Evolutionary conservation across 2,888 invertebrate species (phyloP), one percentile per base, ranked within the genome.

Genomic region (Aphodius sticticus): DNA sequence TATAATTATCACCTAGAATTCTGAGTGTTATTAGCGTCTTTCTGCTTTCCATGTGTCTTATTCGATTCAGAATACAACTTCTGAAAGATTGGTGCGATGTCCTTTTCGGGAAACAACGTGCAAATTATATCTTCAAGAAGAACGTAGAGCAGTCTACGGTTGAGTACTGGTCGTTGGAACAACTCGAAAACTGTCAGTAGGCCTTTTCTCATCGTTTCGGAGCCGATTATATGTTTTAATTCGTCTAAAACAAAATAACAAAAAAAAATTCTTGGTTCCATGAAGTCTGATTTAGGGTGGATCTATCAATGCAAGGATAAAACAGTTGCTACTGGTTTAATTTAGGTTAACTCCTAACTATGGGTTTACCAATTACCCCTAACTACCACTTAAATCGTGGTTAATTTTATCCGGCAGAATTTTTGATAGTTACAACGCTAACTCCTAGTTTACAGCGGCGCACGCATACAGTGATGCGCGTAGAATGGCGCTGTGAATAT

Each of bases 221-320:
- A 95, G 0, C 98, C 98, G 79, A 98, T 95, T 84, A 98, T 94
- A 86, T 96, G 96, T 84, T 95, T 94, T 81, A 98, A 90, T 88
- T 98, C 97, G 89, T 98, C 97, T 93, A 90, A 26, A 90, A 89
- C 79, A 72, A 79, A 16, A 36, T 71, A 3, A 70, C 7, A 53
- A 53, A 0, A 2, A 53, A 7, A 53, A 53, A 53, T 5, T 53
- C 9, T 53, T 53, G 53, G 3, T 3, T 26, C 3, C 1, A 26
- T 26, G 26, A 26, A 1, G 1, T 26, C 26, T 26, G 26, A 26
- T 26, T 26, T 26, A n/a, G n/a, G n/a, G n/a, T n/a, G n/a, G n/a
- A n/a, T n/a, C n/a, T n/a, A n/a, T n/a, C n/a, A n/a, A n/a, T n/a
- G n/a, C n/a, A n/a, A n/a, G n/a, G n/a, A n/a, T n/a, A n/a, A n/a